Conservation (phyloP, 2,113 vertebrate species). For the Tachysurus fulvidraco region DNA sequence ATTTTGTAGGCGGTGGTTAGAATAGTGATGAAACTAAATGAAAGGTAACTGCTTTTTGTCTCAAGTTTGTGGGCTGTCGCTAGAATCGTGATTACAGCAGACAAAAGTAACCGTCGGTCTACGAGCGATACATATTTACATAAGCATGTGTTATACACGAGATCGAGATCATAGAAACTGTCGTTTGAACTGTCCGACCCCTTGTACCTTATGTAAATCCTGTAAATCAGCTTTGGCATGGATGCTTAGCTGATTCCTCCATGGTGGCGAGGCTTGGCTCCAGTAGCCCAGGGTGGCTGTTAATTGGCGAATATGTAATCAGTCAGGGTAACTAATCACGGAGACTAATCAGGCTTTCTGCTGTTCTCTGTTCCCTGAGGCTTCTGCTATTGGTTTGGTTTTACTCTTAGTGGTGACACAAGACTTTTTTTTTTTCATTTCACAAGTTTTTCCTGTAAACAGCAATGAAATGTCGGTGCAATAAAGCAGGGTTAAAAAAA, state of each 20-base stretch:
- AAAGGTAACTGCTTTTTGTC: neutral
- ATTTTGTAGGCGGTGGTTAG: neutral
- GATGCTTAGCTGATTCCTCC: conserved; percentile 10
- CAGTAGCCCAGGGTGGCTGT: conserved; percentile 21
- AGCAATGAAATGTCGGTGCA: neutral
- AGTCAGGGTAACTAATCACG: conserved; percentile 53
- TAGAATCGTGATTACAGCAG: neutral
- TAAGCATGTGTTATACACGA: neutral
- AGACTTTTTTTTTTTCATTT: conserved; percentile 10
- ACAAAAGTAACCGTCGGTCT: neutral
- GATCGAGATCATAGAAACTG: neutral
- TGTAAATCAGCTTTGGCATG: conserved; percentile 36
- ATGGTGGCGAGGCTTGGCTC: conserved; percentile 17
- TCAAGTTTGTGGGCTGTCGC: neutral
- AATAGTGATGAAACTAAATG: neutral
- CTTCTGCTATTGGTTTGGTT: conserved; percentile 34
- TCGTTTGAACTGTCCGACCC: neutral
- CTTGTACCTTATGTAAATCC: neutral
- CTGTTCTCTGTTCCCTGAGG: conserved; percentile 22
- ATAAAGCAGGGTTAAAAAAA: neutral
- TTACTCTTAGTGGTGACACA: neutral
- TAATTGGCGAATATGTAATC: conserved; percentile 53
- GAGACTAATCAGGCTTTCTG: conserved; percentile 22
- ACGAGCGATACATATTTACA: neutral
- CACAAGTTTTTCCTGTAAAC: neutral